Evolutionary conservation across 2,113 vertebrate species (phyloP).

Genomic region (Balaeniceps rex): DNA sequence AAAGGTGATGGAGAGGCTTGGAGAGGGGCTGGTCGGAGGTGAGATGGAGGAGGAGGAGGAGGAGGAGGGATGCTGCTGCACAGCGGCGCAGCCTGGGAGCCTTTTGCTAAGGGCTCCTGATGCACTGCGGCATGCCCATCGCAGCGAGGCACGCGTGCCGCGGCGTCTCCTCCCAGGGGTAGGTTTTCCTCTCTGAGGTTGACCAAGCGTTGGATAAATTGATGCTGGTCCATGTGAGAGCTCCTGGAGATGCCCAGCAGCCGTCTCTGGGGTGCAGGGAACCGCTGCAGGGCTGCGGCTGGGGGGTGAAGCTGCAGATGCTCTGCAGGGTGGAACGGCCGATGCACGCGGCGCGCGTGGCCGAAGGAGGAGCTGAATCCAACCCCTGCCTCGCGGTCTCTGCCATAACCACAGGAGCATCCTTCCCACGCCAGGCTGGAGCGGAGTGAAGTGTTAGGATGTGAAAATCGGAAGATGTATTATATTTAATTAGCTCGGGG

Average conservation of each 20-base stretch:
- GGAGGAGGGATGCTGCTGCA: neutral
- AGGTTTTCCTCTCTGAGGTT: neutral
- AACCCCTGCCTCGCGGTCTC: neutral
- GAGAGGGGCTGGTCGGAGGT: neutral
- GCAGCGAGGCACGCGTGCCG: rapidly evolving
- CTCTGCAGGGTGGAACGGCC: rapidly evolving
- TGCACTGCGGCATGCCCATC: rapidly evolving
- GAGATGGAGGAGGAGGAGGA: neutral
- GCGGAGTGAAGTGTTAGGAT: neutral
- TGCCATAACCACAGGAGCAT: neutral
- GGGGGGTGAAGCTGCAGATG: neutral
- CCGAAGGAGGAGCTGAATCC: neutral
- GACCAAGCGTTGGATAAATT: rapidly evolving
- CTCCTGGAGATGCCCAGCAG: neutral
- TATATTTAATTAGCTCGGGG: neutral
- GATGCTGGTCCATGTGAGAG: neutral
- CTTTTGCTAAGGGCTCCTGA: neutral
- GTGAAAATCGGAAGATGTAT: neutral
- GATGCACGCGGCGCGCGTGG: neutral
- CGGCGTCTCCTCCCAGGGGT: neutral
- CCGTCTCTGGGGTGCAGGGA: neutral
- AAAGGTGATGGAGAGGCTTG: neutral
- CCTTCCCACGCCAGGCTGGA: neutral
- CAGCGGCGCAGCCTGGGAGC: neutral
- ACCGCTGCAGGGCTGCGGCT: neutral